Percentiles rank a stretch among this genome's conserved stretches.
Conservation (phyloP, 2,797 vertebrate species). For the Gambelia wislizenii region DNA sequence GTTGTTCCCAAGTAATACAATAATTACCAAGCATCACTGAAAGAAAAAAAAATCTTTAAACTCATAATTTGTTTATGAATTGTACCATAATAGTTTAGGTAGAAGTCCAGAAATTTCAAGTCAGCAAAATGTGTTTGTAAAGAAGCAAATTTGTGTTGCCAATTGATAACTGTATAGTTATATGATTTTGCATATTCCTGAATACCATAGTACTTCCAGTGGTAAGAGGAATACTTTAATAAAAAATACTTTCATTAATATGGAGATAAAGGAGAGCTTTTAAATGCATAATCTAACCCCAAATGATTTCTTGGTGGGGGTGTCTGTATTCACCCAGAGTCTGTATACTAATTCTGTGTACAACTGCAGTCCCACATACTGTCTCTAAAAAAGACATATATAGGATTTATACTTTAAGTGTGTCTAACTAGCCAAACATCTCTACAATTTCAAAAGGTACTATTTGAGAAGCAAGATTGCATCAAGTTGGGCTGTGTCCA, state of each 20-base stretch:
- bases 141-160: constrained; percentile 31
- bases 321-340: neutral
- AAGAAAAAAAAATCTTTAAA: neutral
- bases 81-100: neutral
- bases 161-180: constrained; percentile 37
- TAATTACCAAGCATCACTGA: neutral
- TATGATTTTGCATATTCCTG: neutral
- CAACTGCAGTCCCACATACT: too few species aligned
- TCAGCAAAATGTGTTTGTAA: constrained; percentile 1
- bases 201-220: constrained; percentile 39
- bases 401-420: neutral
- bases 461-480: constrained; percentile 23
- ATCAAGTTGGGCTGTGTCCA: neutral
- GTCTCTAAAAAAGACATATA: neutral
- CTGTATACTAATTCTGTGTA: too few species aligned
- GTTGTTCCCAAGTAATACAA: neutral
- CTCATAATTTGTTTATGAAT: neutral
- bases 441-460: constrained; percentile 3
- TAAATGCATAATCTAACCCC: constrained; percentile 6
- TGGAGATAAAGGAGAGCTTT: constrained; percentile 23
- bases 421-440: constrained; percentile 21
- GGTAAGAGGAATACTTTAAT: constrained; percentile 33
- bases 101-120: neutral
- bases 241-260: constrained; percentile 18
- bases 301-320: constrained; percentile 21